A percentile compares a stretch with the other conserved stretches of the same genome.
Conservation (phyloP, 2,888 invertebrate genomes). For the Phyllotreta cruciferae region DNA sequence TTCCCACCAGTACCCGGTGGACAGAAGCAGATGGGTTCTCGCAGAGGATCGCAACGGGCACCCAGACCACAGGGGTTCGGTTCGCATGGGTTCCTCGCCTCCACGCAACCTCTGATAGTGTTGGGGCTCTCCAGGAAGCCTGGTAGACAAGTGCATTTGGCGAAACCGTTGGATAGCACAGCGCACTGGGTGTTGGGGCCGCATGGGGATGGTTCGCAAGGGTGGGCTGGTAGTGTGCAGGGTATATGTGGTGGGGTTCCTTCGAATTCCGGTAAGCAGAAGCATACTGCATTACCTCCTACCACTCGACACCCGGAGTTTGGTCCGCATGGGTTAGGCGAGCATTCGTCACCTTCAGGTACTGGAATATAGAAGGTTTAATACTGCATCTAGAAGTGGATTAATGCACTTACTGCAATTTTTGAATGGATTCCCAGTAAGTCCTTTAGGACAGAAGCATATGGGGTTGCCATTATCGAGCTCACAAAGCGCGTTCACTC, state of each 20-base stretch:
- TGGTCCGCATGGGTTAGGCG: conserved; percentile 82
- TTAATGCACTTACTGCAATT: conserved; percentile 80
- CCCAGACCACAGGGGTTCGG: conserved; percentile 82
- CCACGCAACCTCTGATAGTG: conserved; percentile 84
- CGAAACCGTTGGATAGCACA: conserved; percentile 77
- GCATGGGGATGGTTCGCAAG: conserved; percentile 86
- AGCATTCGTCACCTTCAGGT: conserved; percentile 86
- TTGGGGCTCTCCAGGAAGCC: conserved; percentile 88
- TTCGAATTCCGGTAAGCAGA: conserved; percentile 87
- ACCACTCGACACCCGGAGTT: conserved; percentile 84
- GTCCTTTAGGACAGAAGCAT: conserved; percentile 87
- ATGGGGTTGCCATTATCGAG: conserved; percentile 85
- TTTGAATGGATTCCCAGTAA: conserved; percentile 90
- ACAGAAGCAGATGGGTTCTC: conserved; percentile 84
- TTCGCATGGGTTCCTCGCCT: conserved; percentile 80
- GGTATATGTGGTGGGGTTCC: conserved; percentile 79
- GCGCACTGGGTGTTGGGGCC: conserved; percentile 89
- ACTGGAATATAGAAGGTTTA: conserved; percentile 65
- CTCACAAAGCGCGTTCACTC: conserved; percentile 84
- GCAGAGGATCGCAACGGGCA: conserved; percentile 80
- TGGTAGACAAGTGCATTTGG: conserved; percentile 85
- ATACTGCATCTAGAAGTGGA: not conserved
- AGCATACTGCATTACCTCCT: conserved; percentile 78
- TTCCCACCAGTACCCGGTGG: conserved; percentile 83
- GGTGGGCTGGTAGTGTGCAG: conserved; percentile 76